Evolutionary conservation across 2,888 invertebrate species (phyloP).

Genomic region (Brassicogethes aeneus): DNA sequence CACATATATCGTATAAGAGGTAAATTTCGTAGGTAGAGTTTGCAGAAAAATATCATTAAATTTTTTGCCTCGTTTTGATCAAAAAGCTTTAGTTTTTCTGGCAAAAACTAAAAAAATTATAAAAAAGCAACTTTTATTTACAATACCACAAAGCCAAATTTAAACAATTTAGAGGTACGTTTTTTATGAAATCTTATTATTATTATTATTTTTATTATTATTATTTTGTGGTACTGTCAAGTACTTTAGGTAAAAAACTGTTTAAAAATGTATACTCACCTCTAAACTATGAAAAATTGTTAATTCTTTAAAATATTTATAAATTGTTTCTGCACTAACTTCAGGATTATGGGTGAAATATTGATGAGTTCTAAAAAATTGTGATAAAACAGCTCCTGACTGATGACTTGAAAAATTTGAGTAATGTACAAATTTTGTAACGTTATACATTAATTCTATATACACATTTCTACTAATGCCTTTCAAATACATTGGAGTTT

Average conservation of each 20-base stretch:
- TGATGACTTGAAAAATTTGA: slow-evolving; percentile 32
- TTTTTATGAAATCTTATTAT: too few species aligned
- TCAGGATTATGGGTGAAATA: slow-evolving; percentile 30
- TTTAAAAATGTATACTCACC: slow-evolving; percentile 21
- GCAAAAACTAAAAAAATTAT: slow-evolving; percentile 28
- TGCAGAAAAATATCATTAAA: slow-evolving; percentile 33
- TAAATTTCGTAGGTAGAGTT: slow-evolving; percentile 34
- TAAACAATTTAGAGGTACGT: too few species aligned
- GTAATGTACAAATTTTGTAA: slow-evolving; percentile 30
- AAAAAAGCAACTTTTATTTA: slow-evolving; percentile 7
- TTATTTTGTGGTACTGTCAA: too few species aligned
- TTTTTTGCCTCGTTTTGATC: slow-evolving; percentile 28
- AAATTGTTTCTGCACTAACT: slow-evolving; percentile 32
- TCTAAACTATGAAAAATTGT: slow-evolving; percentile 31
- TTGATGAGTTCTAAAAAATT: slow-evolving; percentile 34
- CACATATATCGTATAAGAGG: slow-evolving; percentile 33
- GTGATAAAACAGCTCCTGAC: slow-evolving; percentile 32
- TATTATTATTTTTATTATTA: too few species aligned
- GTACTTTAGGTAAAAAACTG: too few species aligned
- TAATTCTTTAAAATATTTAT: slow-evolving; percentile 34
- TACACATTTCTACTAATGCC: slow-evolving; percentile 28
- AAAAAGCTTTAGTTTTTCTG: slow-evolving; percentile 31
- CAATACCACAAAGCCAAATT: too few species aligned
- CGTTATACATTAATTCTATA: slow-evolving; percentile 31
- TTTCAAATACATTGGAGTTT: slow-evolving; percentile 20